Percentiles rank a stretch among this genome's conserved stretches.
Conservation (phyloP, 2,113 vertebrate genomes). For the Cavia porcellus region DNA sequence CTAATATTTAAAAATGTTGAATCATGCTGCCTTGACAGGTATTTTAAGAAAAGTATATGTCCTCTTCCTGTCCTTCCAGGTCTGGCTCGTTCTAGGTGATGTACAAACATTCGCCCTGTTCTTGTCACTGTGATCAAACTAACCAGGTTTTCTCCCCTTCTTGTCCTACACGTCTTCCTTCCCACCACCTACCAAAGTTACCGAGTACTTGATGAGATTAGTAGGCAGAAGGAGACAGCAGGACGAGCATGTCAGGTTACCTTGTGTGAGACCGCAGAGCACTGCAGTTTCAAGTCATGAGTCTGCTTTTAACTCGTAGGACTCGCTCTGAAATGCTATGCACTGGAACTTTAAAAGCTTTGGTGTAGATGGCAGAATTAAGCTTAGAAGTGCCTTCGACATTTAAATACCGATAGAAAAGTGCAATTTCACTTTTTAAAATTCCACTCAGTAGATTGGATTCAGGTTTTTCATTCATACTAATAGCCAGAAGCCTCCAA, state of each 20-base stretch:
- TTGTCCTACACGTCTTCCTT: slow-evolving; percentile 20
- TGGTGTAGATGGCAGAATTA: slow-evolving; percentile 71
- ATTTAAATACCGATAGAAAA: slow-evolving; percentile 63
- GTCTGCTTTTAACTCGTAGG: slow-evolving; percentile 75
- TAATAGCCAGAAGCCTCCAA: not conserved
- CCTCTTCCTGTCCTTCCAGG: not conserved
- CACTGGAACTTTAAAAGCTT: slow-evolving; percentile 84
- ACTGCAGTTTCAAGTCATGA: slow-evolving; percentile 71
- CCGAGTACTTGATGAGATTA: not conserved
- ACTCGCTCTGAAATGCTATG: slow-evolving; percentile 75
- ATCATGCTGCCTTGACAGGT: slow-evolving; percentile 79
- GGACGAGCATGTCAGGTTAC: slow-evolving; percentile 14
- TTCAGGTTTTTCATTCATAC: not conserved
- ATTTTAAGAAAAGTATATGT: slow-evolving; percentile 45
- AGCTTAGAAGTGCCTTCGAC: slow-evolving; percentile 90
- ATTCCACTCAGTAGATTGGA: not conserved
- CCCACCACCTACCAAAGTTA: slow-evolving; percentile 5
- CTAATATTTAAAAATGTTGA: slow-evolving; percentile 86
- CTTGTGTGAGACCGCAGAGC: slow-evolving; percentile 42
- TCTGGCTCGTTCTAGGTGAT: slow-evolving; percentile 39
- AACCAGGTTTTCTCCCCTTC: not conserved
- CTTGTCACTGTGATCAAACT: slow-evolving; percentile 26
- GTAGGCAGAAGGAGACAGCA: not conserved
- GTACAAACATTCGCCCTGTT: not conserved
- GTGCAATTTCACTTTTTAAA: not conserved